phyloP scores from a whole-genome alignment of 2,797 vertebrate genomes.

The Tapera naevia region DNA sequence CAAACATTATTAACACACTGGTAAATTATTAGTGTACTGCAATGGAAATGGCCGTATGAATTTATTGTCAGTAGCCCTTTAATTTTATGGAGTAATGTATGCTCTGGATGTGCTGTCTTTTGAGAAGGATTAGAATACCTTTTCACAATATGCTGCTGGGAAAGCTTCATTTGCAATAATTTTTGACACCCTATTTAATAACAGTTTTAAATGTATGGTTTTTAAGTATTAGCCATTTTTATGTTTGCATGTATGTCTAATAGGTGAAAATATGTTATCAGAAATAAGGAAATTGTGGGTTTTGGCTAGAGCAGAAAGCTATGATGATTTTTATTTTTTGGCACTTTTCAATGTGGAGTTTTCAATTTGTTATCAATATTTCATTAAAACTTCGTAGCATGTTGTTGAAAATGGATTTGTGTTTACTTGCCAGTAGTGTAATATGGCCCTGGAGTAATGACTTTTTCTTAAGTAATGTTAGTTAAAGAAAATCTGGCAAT shows the following conservation, averaged over 20 bases:
- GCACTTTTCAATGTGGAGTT: constrained; percentile 58
- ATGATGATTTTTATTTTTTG: constrained; percentile 46
- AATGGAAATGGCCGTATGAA: not conserved
- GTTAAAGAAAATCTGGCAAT: constrained; percentile 78
- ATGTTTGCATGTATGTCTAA: not conserved
- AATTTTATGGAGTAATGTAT: not conserved
- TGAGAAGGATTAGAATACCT: not conserved
- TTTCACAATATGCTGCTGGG: constrained; percentile 5
- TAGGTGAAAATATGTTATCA: not conserved
- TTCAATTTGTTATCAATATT: constrained; percentile 72
- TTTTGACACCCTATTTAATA: constrained; percentile 19
- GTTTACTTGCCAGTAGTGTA: constrained; percentile 71
- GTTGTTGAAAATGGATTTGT: constrained; percentile 71
- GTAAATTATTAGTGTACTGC: constrained; percentile 8
- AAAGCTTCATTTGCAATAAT: constrained; percentile 17
- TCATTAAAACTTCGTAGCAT: constrained; percentile 60
- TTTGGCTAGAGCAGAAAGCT: constrained; percentile 24
- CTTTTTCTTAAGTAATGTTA: constrained; percentile 77
- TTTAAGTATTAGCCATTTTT: not conserved
- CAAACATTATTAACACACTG: not conserved
- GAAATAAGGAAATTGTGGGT: not conserved
- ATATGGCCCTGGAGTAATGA: constrained; percentile 73
- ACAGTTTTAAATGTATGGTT: not conserved
- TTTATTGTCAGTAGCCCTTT: constrained; percentile 24
- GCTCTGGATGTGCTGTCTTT: not conserved